Conservation (phyloP, 2,888 invertebrate genomes). For the Pollenia angustigena region DNA sequence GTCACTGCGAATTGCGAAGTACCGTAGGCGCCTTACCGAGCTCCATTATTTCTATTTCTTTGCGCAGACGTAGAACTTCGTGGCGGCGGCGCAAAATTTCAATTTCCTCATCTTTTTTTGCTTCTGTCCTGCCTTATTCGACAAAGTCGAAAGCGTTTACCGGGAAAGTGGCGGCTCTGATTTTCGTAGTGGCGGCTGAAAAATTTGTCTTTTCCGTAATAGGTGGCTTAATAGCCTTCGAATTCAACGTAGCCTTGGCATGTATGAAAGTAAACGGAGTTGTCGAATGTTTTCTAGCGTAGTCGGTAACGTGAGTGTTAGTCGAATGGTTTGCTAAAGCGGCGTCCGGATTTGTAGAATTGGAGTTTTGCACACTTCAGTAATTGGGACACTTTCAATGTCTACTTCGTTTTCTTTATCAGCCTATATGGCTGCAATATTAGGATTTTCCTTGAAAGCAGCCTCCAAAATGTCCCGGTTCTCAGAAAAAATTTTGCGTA, state of each 20-base stretch:
- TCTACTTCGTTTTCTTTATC: not conserved
- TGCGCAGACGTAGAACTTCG: conserved; percentile 25
- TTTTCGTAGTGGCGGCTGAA: too few species aligned
- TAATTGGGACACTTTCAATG: not conserved
- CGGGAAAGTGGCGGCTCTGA: too few species aligned
- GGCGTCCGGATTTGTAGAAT: not conserved
- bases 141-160: too few species aligned
- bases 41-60: conserved; percentile 30
- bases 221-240: too few species aligned
- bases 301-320: not conserved
- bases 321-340: not conserved
- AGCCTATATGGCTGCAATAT: not conserved
- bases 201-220: too few species aligned
- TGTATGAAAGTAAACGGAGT: not conserved
- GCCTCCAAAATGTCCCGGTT: too few species aligned
- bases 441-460: not conserved
- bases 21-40: not conserved
- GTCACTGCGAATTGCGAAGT: conserved; percentile 58
- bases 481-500: conserved; percentile 9
- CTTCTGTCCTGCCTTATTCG: not conserved
- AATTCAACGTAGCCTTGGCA: not conserved
- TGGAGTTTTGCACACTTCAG: not conserved
- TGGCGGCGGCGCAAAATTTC: conserved; percentile 22
- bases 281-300: conserved; percentile 7
- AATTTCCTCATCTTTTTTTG: conserved; percentile 38